Evolutionary conservation across 2,888 invertebrate species (phyloP).

Genomic region (Physocephala rufipes): DNA sequence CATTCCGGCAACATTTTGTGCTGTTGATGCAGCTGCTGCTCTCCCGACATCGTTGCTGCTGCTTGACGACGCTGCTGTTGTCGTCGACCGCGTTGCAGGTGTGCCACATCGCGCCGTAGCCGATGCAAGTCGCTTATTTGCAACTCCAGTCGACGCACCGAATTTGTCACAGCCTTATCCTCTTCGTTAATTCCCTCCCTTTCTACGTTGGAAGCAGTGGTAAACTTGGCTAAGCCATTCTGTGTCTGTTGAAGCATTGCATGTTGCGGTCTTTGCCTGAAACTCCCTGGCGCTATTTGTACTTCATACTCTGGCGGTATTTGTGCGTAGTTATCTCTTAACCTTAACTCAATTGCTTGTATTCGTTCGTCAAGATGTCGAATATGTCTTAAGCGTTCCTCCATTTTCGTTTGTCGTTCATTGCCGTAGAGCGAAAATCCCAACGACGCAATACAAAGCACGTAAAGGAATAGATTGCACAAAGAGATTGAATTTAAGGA

Average conservation of each 20-base stretch:
- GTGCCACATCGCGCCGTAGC: conserved; percentile 64
- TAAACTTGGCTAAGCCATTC: conserved; percentile 23
- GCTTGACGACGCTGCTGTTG: conserved; percentile 60
- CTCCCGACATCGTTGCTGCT: conserved; percentile 39
- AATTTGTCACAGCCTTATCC: conserved; percentile 53
- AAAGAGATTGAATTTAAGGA: conserved; percentile 52
- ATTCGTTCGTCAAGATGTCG: conserved; percentile 64
- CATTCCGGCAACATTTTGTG: conserved; percentile 67
- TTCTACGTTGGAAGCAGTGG: background rate
- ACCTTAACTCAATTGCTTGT: conserved; percentile 58
- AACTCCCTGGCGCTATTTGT: too few species aligned
- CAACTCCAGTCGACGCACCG: conserved; percentile 56
- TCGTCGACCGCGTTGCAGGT: conserved; percentile 62
- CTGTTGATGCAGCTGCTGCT: conserved; percentile 43
- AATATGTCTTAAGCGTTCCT: conserved; percentile 60
- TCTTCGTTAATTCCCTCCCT: conserved; percentile 25
- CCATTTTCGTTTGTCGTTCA: conserved; percentile 62
- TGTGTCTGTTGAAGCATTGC: conserved; percentile 37
- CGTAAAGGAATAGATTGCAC: conserved; percentile 62
- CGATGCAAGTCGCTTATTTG: conserved; percentile 63
- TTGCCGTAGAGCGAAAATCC: conserved; percentile 64
- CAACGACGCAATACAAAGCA: conserved; percentile 64
- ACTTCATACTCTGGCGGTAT: conserved; percentile 38
- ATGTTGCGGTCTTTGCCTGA: conserved; percentile 37
- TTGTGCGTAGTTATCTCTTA: conserved; percentile 47